phyloP scores from a whole-genome alignment of 92 coral and sea anemone species.

The Epizoanthus illoricatus region DNA sequence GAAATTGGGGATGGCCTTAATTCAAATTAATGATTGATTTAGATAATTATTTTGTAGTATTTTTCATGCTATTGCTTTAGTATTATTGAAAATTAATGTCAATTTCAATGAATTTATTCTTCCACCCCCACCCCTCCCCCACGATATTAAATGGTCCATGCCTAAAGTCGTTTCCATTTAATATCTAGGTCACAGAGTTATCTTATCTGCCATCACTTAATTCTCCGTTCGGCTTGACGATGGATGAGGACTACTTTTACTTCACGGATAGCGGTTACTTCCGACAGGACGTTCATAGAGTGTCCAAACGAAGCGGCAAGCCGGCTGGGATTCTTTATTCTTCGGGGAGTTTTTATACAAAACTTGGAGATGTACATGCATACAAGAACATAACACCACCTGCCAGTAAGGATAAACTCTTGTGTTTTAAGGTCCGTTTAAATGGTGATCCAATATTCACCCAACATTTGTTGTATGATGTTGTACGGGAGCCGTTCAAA shows the following conservation, averaged over 20 bases:
- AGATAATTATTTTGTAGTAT: no score
- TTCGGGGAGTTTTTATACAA: background rate
- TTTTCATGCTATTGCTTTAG: no score
- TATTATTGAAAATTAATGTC: background rate
- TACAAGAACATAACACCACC: conserved; percentile 35
- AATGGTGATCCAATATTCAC: no score
- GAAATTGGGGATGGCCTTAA: no score
- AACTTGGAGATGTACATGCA: background rate
- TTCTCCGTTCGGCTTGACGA: background rate
- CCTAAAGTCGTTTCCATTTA: background rate
- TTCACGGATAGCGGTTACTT: background rate
- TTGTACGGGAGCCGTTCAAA: no score
- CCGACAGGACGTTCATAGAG: background rate
- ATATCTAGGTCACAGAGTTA: conserved; percentile 10
- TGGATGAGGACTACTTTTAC: conserved; percentile 11
- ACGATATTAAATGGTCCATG: no score
- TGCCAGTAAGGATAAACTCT: conserved; percentile 16
- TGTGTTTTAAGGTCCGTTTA: no score
- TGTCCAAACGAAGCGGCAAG: conserved; percentile 10
- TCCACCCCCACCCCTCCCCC: background rate
- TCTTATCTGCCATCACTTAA: conserved; percentile 10
- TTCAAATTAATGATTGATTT: no score
- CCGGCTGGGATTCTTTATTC: background rate
- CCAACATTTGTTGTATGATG: no score
- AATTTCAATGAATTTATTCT: background rate